Base-by-base conservation (phyloP, 2,113 vertebrate species). In the Neogobius melanostomus region DNA sequence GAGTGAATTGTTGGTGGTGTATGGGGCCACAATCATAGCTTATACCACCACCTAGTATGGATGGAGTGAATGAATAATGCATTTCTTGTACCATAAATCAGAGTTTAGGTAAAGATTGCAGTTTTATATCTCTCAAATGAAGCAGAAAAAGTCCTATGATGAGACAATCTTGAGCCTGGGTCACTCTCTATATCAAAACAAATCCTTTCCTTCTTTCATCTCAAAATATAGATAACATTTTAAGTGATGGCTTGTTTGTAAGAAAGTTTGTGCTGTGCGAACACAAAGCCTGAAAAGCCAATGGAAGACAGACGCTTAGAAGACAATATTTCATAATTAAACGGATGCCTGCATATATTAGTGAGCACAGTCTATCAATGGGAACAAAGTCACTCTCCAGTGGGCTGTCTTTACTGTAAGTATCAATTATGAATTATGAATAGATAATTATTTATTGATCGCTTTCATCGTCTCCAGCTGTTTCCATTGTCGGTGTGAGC, bases 341-440 rank as follows among this genome's bases (percentile, higher is more conserved):
- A 49, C 68, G 68, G 71, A 74, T 71, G 68, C 47, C 17, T 47
- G 7, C 64, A 60, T 1, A 11, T 57, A 46, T 67, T 21, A 54
- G 45, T 71, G 68, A 77, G 15, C 47, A 52, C 21, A 69, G 45
- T 36, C 17, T 61, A 54, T 10, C 8, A 45, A 51, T 21, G 74
- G 46, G 49, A 6, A 50, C 66, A 79, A 36, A 44, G 68, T 54
- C 17, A 54, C 52, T 63, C 73, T 80, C 82, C 76, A 68, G 71
- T 82, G 75, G 77, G 76, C 59, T 46, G 52, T 82, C 69, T 81
- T 75, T 67, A 68, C 62, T 66, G 50, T 77, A 82, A 57, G 36
- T 63, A 88, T 93, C 71, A 90, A 91, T 91, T 89, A 92, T 92
- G 86, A 75, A 93, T 82, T 62, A 67, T 8, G 75, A n/a, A 89